These are phyloP conservation scores for Proteles cristata DNA, from an alignment of 2,113 vertebrate genomes.

Conservation along the genomic window DNA sequence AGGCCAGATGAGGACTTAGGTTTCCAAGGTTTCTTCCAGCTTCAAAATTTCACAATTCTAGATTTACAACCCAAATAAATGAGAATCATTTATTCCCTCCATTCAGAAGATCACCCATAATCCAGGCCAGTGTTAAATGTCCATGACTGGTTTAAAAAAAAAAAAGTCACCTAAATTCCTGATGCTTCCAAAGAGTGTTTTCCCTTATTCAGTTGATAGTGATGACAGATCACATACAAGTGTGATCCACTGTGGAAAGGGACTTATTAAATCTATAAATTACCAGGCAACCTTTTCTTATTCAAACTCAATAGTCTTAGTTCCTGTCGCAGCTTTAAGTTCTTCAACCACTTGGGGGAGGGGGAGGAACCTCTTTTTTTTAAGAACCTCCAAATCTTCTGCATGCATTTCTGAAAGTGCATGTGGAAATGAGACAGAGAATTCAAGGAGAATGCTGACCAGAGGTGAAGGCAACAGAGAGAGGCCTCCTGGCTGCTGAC, in stretches of 20 bases:
- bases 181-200: neutral
- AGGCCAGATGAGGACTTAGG: neutral
- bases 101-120: neutral
- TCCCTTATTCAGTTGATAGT: neutral
- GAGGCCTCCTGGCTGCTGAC: neutral
- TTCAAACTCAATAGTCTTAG: constrained; percentile 1
- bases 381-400: neutral
- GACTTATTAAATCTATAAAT: neutral
- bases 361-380: neutral
- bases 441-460: neutral
- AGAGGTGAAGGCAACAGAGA: neutral
- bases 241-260: neutral
- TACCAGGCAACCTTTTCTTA: neutral
- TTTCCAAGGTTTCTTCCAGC: neutral
- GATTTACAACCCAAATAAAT: constrained; percentile 30
- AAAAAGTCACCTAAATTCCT: neutral
- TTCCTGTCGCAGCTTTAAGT: constrained; percentile 18
- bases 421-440: neutral
- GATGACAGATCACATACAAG: neutral
- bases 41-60: neutral
- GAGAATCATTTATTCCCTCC: neutral
- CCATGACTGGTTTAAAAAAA: neutral
- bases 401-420: neutral
- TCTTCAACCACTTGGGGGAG: neutral
- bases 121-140: neutral